These are phyloP conservation scores for Crocallis elinguaria DNA, from an alignment of 2,888 invertebrate species.

Conservation along the genomic window DNA sequence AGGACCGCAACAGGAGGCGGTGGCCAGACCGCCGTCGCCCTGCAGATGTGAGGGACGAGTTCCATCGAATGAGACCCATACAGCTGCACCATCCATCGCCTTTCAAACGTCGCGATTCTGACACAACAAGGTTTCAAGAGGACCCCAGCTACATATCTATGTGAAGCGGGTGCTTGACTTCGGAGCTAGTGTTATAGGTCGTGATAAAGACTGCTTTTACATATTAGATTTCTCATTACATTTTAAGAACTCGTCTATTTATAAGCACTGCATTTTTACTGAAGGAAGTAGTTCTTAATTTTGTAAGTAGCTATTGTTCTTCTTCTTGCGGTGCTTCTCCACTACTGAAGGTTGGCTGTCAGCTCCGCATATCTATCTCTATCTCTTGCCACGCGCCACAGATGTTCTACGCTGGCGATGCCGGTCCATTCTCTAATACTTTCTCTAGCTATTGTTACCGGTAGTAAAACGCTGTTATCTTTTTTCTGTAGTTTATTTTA, in stretches of 20 bases:
- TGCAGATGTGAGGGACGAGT: conserved; percentile 33
- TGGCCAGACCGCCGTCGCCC: conserved; percentile 57
- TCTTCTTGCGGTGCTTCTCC: too few relatives aligned
- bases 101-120: conserved; percentile 18
- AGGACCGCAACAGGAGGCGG: conserved; percentile 64
- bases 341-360: too few relatives aligned
- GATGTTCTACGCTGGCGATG: too few relatives aligned
- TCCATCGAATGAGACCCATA: conserved; percentile 34
- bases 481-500: conserved; percentile 26
- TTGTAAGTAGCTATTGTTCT: too few relatives aligned
- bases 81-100: conserved; percentile 41
- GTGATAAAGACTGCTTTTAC: conserved; percentile 19
- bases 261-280: conserved; percentile 17
- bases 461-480: conserved; percentile 3
- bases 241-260: conserved; percentile 4
- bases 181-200: conserved; percentile 3
- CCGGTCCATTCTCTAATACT: conserved; percentile 10
- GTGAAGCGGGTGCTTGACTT: neutral
- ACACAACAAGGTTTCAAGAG: conserved; percentile 4
- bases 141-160: neutral
- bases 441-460: neutral
- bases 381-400: too few relatives aligned
- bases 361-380: too few relatives aligned
- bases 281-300: conserved; percentile 15
- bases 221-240: neutral